phyloP scores from a whole-genome alignment of 1,140 invertebrate genomes.

The Pseudomyrmex concolor region DNA sequence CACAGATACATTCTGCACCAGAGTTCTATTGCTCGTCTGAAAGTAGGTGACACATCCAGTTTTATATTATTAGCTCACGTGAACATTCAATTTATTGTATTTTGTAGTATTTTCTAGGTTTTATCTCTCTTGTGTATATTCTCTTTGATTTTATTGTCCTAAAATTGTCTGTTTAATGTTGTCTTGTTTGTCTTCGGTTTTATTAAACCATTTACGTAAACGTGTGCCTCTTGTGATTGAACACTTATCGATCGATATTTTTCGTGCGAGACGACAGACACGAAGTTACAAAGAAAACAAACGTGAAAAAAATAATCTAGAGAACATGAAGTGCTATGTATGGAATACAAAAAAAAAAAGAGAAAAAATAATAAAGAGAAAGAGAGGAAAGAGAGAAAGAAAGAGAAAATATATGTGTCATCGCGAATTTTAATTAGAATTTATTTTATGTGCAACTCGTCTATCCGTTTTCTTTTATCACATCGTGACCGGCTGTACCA shows the following conservation, averaged over 20 bases:
- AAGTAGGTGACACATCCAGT: conserved; percentile 86
- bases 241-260: conserved; percentile 45
- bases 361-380: neutral
- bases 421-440: conserved; percentile 35
- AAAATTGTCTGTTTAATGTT: conserved; percentile 38
- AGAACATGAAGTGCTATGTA: conserved; percentile 39
- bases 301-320: conserved; percentile 48
- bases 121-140: conserved; percentile 8
- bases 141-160: conserved; percentile 50
- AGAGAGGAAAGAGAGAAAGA: conserved; percentile 62
- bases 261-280: conserved; percentile 48
- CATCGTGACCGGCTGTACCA: conserved; percentile 41
- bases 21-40: conserved; percentile 86
- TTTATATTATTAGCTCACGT: conserved; percentile 79
- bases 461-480: conserved; percentile 27
- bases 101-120: conserved; percentile 53
- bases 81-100: conserved; percentile 30
- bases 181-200: neutral
- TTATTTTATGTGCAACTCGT: conserved; percentile 43
- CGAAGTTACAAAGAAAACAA: conserved; percentile 52
- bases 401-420: conserved; percentile 60
- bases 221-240: conserved; percentile 50
- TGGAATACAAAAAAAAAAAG: conserved; percentile 44
- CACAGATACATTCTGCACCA: conserved; percentile 86
- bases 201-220: conserved; percentile 32